A percentile compares a stretch with the other conserved stretches of the same genome.
These are phyloP conservation scores for Chlorops oryzae DNA, from an alignment of 1,140 invertebrate genomes.

Conservation along the genomic window DNA sequence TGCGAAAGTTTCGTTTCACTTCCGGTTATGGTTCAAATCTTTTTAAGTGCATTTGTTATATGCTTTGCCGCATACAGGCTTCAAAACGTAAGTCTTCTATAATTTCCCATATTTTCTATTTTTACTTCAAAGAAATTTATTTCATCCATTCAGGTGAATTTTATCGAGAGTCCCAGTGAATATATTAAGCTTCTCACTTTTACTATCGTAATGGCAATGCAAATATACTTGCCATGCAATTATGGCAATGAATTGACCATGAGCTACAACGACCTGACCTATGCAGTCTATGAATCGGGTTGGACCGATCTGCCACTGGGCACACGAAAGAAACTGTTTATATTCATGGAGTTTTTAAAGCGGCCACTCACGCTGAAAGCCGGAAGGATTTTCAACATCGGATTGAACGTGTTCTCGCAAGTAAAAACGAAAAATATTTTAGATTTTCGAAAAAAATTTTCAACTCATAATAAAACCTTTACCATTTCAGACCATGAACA, in stretches of 20 bases:
- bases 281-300: not conserved
- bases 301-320: not conserved
- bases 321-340: not conserved
- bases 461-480: not conserved
- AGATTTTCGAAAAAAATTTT: not conserved
- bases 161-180: not conserved
- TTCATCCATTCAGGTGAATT: not conserved
- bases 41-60: constrained; percentile 1
- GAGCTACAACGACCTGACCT: not conserved
- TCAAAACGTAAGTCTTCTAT: not conserved
- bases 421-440: not conserved
- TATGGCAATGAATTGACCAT: constrained; percentile 1
- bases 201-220: not conserved
- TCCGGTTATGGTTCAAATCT: not conserved
- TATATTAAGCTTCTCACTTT: not conserved
- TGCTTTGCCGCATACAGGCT: not conserved
- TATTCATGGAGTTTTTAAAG: constrained; percentile 3
- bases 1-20: not conserved
- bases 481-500: constrained; percentile 1
- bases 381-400: not conserved
- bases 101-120: not conserved
- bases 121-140: not conserved
- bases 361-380: not conserved
- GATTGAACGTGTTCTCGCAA: not conserved
- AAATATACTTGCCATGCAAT: not conserved